A percentile compares a stretch with the other conserved stretches of the same genome.
These are phyloP conservation scores for Pagrus major DNA, from an alignment of 2,113 vertebrate species.

Conservation along the genomic window DNA sequence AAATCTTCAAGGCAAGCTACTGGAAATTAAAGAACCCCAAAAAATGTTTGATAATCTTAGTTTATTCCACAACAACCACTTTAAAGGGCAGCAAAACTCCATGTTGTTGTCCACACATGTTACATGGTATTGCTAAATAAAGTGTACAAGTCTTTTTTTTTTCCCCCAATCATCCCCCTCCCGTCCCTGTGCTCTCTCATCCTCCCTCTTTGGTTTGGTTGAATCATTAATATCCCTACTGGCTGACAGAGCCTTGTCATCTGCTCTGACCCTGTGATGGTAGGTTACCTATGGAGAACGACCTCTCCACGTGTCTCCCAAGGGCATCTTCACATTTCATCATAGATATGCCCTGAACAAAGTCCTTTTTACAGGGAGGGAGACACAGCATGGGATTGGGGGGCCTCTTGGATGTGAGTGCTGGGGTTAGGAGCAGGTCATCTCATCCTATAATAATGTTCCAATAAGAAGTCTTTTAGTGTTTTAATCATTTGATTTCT, in stretches of 20 bases:
- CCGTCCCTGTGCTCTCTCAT: slow-evolving; percentile 29
- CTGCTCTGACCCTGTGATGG: slow-evolving; percentile 76
- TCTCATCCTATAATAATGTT: slow-evolving; percentile 2
- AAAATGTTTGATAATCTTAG: too few species aligned
- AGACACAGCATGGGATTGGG: slow-evolving; percentile 28
- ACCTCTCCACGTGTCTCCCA: slow-evolving; percentile 73
- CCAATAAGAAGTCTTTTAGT: not conserved
- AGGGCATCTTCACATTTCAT: slow-evolving; percentile 81
- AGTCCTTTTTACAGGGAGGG: slow-evolving; percentile 57
- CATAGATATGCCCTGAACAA: slow-evolving; percentile 68
- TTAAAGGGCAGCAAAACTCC: not conserved
- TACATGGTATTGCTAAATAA: slow-evolving; percentile 20
- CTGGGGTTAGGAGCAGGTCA: slow-evolving; percentile 23
- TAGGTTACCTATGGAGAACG: slow-evolving; percentile 76
- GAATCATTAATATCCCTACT: slow-evolving; percentile 80
- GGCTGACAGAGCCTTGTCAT: slow-evolving; percentile 79
- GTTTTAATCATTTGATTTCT: not conserved
- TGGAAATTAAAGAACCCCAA: not conserved
- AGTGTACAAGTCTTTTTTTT: slow-evolving; percentile 5
- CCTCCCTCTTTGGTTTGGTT: slow-evolving; percentile 57
- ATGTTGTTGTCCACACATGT: slow-evolving; percentile 11
- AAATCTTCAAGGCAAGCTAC: not conserved
- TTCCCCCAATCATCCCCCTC: not conserved
- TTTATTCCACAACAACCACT: not conserved
- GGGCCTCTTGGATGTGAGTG: slow-evolving; percentile 44